Conservation (phyloP, 1,140 invertebrate genomes). For the Mercenaria mercenaria region DNA sequence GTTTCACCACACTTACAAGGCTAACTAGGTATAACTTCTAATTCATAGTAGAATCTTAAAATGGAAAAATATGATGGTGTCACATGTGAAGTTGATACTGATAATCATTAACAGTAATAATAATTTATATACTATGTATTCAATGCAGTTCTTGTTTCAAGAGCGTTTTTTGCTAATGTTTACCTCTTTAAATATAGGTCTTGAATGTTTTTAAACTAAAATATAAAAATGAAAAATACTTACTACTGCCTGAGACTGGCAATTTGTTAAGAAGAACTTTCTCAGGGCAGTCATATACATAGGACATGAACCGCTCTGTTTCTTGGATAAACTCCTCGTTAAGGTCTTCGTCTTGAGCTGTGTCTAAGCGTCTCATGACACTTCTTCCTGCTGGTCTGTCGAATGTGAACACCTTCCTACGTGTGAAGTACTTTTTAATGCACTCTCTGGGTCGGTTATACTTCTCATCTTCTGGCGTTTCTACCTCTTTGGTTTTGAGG, state of each 20-base stretch:
- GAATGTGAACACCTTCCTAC: not conserved
- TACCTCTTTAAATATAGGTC: no score
- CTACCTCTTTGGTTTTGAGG: not conserved
- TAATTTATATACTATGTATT: no score
- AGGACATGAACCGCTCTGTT: not conserved
- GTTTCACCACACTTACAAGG: no score
- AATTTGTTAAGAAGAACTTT: not conserved
- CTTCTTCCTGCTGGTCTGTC: not conserved
- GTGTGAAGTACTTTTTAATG: not conserved
- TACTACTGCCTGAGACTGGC: not conserved
- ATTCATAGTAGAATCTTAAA: no score
- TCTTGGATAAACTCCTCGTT: not conserved
- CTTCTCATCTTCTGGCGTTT: not conserved
- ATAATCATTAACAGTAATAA: no score
- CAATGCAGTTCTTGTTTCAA: no score
- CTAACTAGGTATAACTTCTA: no score
- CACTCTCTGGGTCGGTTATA: not conserved
- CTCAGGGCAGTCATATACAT: not conserved
- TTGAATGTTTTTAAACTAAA: no score
- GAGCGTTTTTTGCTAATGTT: no score
- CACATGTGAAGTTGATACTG: no score
- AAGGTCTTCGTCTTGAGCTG: not conserved
- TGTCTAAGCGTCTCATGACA: not conserved
- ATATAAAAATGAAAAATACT: no score
- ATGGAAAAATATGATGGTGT: no score